Evolutionary conservation across 2,113 vertebrate species (phyloP).

Genomic region (Oreochromis aureus): DNA sequence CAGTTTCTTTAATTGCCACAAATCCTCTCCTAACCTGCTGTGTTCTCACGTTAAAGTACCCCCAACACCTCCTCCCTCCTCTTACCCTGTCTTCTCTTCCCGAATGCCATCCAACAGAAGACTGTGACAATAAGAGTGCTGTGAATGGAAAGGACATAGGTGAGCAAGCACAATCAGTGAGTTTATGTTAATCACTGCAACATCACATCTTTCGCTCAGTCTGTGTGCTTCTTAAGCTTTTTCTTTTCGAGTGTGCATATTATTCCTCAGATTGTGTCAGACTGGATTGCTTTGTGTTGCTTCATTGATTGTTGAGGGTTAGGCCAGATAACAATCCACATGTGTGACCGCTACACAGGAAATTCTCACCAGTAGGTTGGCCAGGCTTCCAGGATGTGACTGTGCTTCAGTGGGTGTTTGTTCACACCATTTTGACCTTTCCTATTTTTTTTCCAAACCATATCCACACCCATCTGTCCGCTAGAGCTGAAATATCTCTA

Average conservation of each 20-base stretch:
- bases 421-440: background rate
- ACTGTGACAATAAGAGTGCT: constrained; percentile 83
- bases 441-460: background rate
- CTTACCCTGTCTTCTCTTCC: constrained; percentile 34
- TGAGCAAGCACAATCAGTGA: constrained; percentile 61
- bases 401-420: background rate
- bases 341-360: background rate
- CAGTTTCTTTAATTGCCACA: background rate
- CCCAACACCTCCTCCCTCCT: background rate
- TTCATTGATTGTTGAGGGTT: background rate
- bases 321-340: background rate
- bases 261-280: background rate
- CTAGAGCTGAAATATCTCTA: background rate
- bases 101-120: constrained; percentile 75
- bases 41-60: background rate
- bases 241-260: background rate
- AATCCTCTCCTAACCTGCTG: background rate
- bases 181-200: background rate
- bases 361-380: background rate
- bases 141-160: constrained; percentile 86
- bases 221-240: background rate
- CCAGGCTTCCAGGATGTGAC: background rate
- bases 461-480: background rate
- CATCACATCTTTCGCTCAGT: background rate
- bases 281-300: background rate